A percentile compares a stretch with the other conserved stretches of the same genome.
phyloP scores from a whole-genome alignment of 2,888 invertebrate genomes.

The Agrilus cyanescens region DNA sequence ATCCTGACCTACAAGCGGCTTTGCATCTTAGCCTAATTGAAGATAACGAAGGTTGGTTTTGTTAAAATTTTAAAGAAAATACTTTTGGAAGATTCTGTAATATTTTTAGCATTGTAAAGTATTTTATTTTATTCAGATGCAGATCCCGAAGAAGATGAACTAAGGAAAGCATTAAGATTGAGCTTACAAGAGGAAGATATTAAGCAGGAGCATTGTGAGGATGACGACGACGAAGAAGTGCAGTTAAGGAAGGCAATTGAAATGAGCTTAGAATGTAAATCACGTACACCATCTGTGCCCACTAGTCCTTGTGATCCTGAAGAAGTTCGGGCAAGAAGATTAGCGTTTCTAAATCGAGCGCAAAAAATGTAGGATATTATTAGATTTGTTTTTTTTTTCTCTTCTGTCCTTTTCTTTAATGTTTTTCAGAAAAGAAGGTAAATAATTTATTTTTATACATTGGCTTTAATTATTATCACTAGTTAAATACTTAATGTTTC shows the following conservation, averaged over 20 bases:
- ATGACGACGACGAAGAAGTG: constrained; percentile 28
- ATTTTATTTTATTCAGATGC: constrained; percentile 11
- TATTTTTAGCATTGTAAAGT: no score
- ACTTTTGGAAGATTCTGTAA: no score
- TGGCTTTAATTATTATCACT: no score
- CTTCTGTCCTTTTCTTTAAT: no score
- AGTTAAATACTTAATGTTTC: no score
- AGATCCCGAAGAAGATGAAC: constrained; percentile 34
- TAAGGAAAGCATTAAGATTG: constrained; percentile 38
- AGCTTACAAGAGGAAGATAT: constrained; percentile 31
- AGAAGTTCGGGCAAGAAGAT: constrained; percentile 14
- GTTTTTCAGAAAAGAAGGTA: background rate
- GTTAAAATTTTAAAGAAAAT: constrained; percentile 13
- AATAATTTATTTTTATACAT: no score
- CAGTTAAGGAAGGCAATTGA: constrained; percentile 32
- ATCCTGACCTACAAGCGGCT: constrained; percentile 39
- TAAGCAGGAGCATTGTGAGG: constrained; percentile 21
- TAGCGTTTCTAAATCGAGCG: constrained; percentile 15
- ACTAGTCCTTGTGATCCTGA: constrained; percentile 25
- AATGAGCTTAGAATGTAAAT: constrained; percentile 33
- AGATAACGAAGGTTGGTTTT: constrained; percentile 16
- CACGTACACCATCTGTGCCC: constrained; percentile 16
- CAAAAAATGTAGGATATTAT: constrained; percentile 8
- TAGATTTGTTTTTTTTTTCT: no score
- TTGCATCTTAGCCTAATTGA: constrained; percentile 39